These are phyloP conservation scores for Oncorhynchus mykiss DNA, from an alignment of 2,113 vertebrate genomes.

Conservation along the genomic window DNA sequence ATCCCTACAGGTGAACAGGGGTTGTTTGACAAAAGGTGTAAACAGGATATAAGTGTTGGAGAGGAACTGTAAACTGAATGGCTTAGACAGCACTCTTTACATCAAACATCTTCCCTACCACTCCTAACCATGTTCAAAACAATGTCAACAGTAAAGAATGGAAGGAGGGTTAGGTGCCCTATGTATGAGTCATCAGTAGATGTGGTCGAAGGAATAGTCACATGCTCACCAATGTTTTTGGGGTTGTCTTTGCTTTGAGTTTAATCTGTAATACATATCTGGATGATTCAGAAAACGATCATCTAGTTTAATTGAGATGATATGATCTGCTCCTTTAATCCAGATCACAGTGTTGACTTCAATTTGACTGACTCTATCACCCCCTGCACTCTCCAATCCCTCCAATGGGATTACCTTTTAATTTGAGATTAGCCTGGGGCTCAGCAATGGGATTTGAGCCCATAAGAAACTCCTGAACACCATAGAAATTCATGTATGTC, in stretches of 20 bases:
- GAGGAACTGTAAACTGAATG: background rate
- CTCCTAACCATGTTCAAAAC: too few relatives aligned
- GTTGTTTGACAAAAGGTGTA: background rate
- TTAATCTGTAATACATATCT: background rate
- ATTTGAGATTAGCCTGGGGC: background rate
- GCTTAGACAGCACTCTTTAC: too few relatives aligned
- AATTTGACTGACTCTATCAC: background rate
- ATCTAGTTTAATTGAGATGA: background rate
- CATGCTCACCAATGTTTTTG: background rate
- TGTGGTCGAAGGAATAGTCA: background rate
- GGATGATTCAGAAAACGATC: background rate
- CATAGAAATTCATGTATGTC: background rate
- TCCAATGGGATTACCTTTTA: constrained; percentile 6
- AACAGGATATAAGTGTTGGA: background rate
- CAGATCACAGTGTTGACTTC: background rate
- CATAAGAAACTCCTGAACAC: background rate
- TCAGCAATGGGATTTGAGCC: constrained; percentile 7
- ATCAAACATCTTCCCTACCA: too few relatives aligned
- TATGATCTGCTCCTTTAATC: background rate
- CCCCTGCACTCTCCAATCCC: constrained; percentile 1
- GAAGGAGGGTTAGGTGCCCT: too few relatives aligned
- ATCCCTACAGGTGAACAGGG: background rate
- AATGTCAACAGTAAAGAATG: too few relatives aligned
- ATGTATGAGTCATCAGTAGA: too few relatives aligned
- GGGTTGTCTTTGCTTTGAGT: background rate